A percentile compares a stretch with the other conserved stretches of the same genome.
Conservation (phyloP, 1,140 invertebrate genomes). For the Papilio glaucus region DNA sequence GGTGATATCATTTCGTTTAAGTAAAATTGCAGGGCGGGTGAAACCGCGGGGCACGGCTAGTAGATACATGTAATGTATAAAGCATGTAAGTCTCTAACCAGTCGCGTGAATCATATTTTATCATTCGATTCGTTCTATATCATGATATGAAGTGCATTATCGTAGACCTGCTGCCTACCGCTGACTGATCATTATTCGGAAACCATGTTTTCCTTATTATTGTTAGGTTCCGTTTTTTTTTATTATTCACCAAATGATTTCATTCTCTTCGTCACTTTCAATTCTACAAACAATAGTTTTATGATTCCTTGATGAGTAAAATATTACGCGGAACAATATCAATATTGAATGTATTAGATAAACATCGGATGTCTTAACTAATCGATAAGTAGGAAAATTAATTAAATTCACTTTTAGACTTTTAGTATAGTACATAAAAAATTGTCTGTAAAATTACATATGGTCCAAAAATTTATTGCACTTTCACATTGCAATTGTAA, state of each 20-base stretch:
- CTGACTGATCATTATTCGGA: conserved; percentile 27
- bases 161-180: conserved; percentile 45
- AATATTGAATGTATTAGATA: neutral
- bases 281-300: conserved; percentile 4
- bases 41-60: no score
- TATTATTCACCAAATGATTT: neutral
- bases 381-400: neutral
- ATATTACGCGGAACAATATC: neutral
- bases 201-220: conserved; percentile 32
- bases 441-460: no score
- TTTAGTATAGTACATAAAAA: no score
- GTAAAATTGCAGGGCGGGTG: no score
- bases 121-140: conserved; percentile 23
- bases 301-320: neutral
- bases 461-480: no score
- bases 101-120: conserved; percentile 44
- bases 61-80: conserved; percentile 27
- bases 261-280: neutral
- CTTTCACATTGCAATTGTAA: no score
- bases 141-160: conserved; percentile 35
- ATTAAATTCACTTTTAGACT: neutral
- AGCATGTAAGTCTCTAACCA: conserved; percentile 14
- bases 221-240: conserved; percentile 2
- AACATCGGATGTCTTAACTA: neutral
- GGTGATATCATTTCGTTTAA: no score